Base-by-base conservation (phyloP, 2,797 vertebrate species). In the Nothura maculosa region DNA sequence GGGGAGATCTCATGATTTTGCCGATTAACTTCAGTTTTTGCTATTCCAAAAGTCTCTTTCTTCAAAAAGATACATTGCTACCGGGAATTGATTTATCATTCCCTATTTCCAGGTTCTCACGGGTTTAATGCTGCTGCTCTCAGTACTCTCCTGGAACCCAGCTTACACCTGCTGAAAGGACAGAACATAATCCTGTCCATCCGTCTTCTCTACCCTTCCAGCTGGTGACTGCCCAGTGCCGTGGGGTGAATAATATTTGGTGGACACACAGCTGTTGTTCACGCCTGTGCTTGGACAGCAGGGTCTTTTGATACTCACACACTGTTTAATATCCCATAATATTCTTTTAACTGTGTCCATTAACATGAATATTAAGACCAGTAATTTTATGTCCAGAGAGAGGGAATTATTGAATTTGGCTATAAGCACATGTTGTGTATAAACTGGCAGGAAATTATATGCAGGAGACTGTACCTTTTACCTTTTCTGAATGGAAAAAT, bases 401-500 rank as follows among this genome's bases (percentile, higher is more conserved):
- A 74, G 9, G 22, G 54, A 20, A 64, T 34, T 40, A 34, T 5
- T 4, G 20, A 76, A 63, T 69, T 55, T 58, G 30, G 10, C 42
- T 63, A 30, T 77, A 81, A 67, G 27, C 11, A 40, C 36, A 28
- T 6, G 0, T 47, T 73, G 21, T 55, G 5, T 42, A 12, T 48
- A 34, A 7, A 4, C 6, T 58, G n/a, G 30, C 52, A 87, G 32
- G n/a, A 52, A 34, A 30, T 48, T 60, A 42, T 32, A 73, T 58
- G 67, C 28, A 54, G 48, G n/a, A 96, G 24, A 81, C 45, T 73
- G 43, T 52, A 81, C 73, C 61, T 95, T 97, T 96, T 93, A 93
- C 78, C 58, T 96, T 94, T 89, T 80, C 87, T 55, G 48, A 94
- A 96, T 78, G 85, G 85, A 92, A 96, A 97, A 96, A 95, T 77